These are phyloP conservation scores for Sinosuthora webbiana DNA, from an alignment of 2,113 vertebrate species.

Conservation along the genomic window DNA sequence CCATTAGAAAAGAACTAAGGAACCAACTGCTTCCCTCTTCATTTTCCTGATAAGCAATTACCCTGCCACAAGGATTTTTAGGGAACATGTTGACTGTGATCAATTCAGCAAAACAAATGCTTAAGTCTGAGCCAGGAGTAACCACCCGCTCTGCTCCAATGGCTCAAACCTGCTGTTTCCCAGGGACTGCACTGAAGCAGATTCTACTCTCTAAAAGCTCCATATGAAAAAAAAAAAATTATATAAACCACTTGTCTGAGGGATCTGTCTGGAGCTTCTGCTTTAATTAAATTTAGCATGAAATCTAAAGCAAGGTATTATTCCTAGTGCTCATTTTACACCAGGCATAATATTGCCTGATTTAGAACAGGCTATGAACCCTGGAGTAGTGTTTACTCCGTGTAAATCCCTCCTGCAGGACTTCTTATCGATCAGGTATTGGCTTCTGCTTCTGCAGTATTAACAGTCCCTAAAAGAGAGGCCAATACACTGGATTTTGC, in stretches of 20 bases:
- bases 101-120: neutral
- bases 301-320: neutral
- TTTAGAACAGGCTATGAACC: neutral
- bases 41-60: neutral
- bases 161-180: neutral
- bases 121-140: neutral
- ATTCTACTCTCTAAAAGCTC: neutral
- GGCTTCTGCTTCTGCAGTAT: neutral
- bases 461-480: neutral
- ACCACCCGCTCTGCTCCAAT: neutral
- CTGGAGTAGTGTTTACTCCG: neutral
- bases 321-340: neutral
- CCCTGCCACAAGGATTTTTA: neutral
- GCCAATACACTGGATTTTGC: neutral
- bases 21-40: neutral
- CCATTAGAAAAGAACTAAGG: neutral
- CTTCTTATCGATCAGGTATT: neutral
- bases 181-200: neutral
- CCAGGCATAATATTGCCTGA: neutral
- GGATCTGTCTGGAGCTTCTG: neutral
- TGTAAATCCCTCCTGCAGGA: neutral
- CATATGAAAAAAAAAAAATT: neutral
- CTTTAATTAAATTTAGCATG: neutral
- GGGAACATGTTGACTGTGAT: neutral
- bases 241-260: neutral